phyloP scores from a whole-genome alignment of 2,888 invertebrate genomes.

The Mimachlamys varia region DNA sequence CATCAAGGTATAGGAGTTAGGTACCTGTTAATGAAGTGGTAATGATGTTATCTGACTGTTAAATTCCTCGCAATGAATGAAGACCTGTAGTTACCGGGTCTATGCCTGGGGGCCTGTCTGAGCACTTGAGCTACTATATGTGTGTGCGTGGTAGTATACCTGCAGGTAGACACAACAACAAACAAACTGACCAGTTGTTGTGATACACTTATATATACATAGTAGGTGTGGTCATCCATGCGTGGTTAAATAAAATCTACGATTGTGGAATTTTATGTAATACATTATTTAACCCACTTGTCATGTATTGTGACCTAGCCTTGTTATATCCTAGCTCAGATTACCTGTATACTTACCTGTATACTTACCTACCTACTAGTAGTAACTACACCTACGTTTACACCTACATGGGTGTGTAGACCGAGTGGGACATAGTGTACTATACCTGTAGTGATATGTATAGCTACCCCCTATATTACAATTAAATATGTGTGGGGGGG shows the following conservation, averaged over 20 bases:
- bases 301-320: not conserved
- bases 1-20: not conserved
- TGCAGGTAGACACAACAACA: not conserved
- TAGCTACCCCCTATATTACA: not conserved
- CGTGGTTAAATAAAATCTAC: constrained; percentile 11
- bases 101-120: not conserved
- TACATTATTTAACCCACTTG: not conserved
- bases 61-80: constrained; percentile 7
- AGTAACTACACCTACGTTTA: no score
- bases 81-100: not conserved
- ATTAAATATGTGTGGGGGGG: no score
- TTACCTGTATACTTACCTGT: not conserved
- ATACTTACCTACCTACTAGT: no score
- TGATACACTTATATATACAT: not conserved
- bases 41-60: constrained; percentile 11
- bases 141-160: no score
- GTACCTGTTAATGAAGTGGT: constrained; percentile 29
- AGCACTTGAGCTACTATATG: not conserved
- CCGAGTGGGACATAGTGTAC: not conserved
- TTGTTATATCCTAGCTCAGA: not conserved
- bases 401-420: not conserved
- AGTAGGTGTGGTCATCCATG: not conserved
- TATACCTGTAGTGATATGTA: not conserved
- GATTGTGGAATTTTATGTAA: not conserved
- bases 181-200: not conserved